Evolutionary conservation across 2,888 invertebrate species (phyloP), one percentile per base, ranked within the genome.

Genomic region (Yponomeuta plumbellus): DNA sequence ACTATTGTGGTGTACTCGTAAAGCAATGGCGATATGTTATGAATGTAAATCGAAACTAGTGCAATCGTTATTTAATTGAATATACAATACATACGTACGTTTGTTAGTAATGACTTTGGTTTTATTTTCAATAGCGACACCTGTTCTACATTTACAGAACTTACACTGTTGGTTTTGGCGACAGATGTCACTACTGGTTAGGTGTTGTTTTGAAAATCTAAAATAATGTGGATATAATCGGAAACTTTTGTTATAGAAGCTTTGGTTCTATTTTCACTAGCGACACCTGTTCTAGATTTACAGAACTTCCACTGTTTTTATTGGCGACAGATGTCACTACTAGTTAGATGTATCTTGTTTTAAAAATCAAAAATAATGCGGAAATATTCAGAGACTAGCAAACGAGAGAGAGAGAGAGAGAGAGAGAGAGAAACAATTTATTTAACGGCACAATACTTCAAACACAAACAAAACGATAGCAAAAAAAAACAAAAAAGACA

Each of bases 1-100:
- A 11, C 34, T 34, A 62, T 61, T 68, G 68, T 68, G 68, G 65
- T 70, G 62, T 68, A 66, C 26, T 23, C 26, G 61, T 11, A 26
- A 61, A 23, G 62, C 62, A 40, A 34, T 23, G 40, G 58, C 58
- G 67, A 67, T 67, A 44, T 61, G 59, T 68, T 59, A 64, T 66
- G 67, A 67, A 66, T 58, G 67, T 52, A 57, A 64, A 61, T 64
- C 44, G 21, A 57, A 22, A 26, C 20, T 65, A 59, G 52, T 61
- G 44, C n/a, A 66, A 61, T 66, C 34, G 44, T 63, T 61, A 61
- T 65, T 66, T 67, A 58, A 64, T 65, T 65, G 66, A 26, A 68
- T 61, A 44, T 44, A 52, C 44, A 52, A 17, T 52, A 52, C 44
- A 17, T 52, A 52, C 44, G 44, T 52, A 52, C 26, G 57, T 66